phyloP scores from a whole-genome alignment of 2,113 vertebrate species.

The Stigmatopora nigra region DNA sequence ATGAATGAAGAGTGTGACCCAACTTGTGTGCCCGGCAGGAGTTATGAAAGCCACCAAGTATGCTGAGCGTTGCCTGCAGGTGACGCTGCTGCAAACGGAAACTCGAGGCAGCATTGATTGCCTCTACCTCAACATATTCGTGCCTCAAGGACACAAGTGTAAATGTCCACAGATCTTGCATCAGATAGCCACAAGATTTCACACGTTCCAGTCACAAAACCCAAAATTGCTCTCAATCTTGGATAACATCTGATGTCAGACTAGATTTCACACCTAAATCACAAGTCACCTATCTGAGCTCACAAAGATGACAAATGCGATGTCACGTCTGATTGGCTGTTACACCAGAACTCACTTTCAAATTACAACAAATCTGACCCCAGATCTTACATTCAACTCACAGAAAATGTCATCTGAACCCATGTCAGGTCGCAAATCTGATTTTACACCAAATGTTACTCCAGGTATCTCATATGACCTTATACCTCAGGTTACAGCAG shows the following conservation, averaged over 20 bases:
- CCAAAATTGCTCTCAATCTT: too few relatives aligned
- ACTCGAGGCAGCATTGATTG: slow-evolving; percentile 57
- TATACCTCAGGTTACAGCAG: background rate
- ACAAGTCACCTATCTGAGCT: too few relatives aligned
- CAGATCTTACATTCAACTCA: background rate
- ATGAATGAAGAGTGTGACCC: too few relatives aligned
- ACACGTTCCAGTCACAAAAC: too few relatives aligned
- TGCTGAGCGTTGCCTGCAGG: slow-evolving; percentile 51
- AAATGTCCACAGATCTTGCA: background rate
- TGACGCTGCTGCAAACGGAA: slow-evolving; percentile 52
- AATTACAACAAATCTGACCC: background rate
- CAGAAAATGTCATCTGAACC: background rate
- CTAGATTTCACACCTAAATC: too few relatives aligned
- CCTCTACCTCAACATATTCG: slow-evolving; percentile 60
- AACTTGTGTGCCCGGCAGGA: slow-evolving; percentile 20
- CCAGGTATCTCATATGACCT: background rate
- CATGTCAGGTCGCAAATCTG: background rate
- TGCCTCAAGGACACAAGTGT: slow-evolving; percentile 49
- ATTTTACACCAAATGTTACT: background rate
- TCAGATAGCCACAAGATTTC: background rate
- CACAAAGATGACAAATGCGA: too few relatives aligned
- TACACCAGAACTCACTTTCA: background rate
- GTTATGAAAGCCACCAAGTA: slow-evolving; percentile 40
- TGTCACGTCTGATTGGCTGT: too few relatives aligned
- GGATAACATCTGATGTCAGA: background rate